Base-by-base conservation (phyloP, 1,140 invertebrate genomes). In the Thaumatotibia leucotreta region DNA sequence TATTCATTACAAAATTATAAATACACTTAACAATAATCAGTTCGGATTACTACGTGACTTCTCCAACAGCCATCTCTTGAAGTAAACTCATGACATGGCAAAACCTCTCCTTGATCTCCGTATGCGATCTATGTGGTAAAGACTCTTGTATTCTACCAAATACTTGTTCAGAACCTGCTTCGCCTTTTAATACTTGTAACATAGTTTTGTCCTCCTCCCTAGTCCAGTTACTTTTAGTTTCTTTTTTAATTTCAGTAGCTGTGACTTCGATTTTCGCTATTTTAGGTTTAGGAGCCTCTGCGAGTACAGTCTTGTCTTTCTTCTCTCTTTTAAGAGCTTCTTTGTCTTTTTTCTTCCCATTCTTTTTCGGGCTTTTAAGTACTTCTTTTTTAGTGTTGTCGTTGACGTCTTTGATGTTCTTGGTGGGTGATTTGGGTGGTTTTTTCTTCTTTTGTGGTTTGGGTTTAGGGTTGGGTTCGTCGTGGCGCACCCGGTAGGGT, bases 181-280 rank as follows among this genome's bases (percentile, higher is more conserved):
- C 91, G 2, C 89, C 78, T 77, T 94, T 93, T 49, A 94, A 86
- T 2, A 92, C 92, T 78, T 94, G 90, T 52, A 96, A 81, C 84
- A 96, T 95, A 1, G 94, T 92, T 77, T 94, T 95, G 80, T 96
- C 95, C 74, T 94, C 94, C 29, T 95, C 94, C 58, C 94, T 92
- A 4, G 92, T 94, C 92, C 94, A 93, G 32, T 61, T 68, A 39
- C 62, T 80, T n/a, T 75, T 75, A 2, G 0, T 35, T 33, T 65
- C 63, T 17, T 52, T 65, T 22, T 52, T 65, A 2, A 31, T 32
- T 17, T 64, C 39, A 17, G 35, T 64, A n/a, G 45, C 23, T 8
- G 32, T 33, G 17, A 29, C 45, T 65, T 52, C 24, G 66, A 63
- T 54, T 66, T 77, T 80, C 27, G 64, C 69, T 64, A 74, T 69